Percentiles rank a stretch among this genome's conserved stretches.
phyloP scores from a whole-genome alignment of 1,140 invertebrate species.

The Camponotus vicinus region DNA sequence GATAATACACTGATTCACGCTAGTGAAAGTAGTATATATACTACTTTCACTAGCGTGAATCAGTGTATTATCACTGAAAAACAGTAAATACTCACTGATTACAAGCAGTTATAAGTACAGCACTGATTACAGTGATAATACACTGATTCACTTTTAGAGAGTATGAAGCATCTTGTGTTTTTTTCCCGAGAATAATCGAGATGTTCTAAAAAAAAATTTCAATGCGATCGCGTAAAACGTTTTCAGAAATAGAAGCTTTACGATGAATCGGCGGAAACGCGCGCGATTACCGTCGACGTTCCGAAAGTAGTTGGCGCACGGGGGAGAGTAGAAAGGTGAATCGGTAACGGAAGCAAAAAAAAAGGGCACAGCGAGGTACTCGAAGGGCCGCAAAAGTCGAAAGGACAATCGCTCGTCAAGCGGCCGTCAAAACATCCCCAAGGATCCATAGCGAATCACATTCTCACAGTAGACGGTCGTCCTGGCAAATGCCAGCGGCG shows the following conservation, averaged over 20 bases:
- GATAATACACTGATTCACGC: too few species aligned
- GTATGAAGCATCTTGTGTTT: not conserved
- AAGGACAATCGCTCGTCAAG: conserved; percentile 85
- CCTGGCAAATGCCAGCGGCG: conserved; percentile 58
- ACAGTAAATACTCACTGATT: too few species aligned
- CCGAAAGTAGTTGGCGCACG: conserved; percentile 35
- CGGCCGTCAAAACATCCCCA: conserved; percentile 85
- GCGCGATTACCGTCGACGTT: conserved; percentile 64
- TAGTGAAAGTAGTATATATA: too few species aligned
- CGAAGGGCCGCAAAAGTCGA: conserved; percentile 74
- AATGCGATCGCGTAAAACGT: conserved; percentile 4
- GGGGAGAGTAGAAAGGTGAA: conserved; percentile 25
- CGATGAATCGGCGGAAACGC: conserved; percentile 46
- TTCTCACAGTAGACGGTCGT: conserved; percentile 77
- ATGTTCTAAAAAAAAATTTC: not conserved
- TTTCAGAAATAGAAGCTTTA: conserved; percentile 9
- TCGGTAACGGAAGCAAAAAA: conserved; percentile 5
- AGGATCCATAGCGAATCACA: conserved; percentile 84
- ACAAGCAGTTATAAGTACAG: too few species aligned
- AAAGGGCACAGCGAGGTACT: conserved; percentile 60
- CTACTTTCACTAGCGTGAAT: too few species aligned
- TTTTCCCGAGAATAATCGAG: not conserved
- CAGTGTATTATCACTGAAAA: too few species aligned
- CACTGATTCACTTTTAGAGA: too few species aligned
- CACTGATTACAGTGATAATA: too few species aligned